phyloP scores from a whole-genome alignment of 2,797 vertebrate species.

The Tokudaia muenninki region DNA sequence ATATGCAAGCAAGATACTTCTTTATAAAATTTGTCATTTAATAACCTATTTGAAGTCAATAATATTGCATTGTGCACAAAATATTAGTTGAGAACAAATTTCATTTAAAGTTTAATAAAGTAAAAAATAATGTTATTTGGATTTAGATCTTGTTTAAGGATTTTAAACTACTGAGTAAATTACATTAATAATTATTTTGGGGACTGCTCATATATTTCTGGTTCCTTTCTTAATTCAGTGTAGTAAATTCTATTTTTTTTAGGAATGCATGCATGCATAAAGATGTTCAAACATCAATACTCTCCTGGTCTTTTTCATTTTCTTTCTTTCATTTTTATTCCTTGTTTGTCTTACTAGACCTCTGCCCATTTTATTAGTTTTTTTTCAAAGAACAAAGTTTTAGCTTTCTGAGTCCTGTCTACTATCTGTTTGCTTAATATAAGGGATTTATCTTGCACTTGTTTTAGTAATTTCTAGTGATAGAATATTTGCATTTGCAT shows the following conservation, averaged over 20 bases:
- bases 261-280: neutral
- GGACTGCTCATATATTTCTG: neutral
- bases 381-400: conserved; percentile 7
- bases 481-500: neutral
- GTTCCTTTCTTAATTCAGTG: neutral
- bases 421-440: conserved; percentile 29
- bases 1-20: neutral
- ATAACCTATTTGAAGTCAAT: neutral
- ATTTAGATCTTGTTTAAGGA: neutral
- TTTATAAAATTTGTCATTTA: neutral
- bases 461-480: neutral
- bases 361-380: conserved; percentile 25
- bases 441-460: neutral
- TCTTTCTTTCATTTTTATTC: conserved; percentile 6
- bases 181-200: neutral
- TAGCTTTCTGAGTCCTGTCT: neutral
- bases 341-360: neutral
- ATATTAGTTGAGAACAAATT: neutral
- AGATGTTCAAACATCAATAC: conserved; percentile 19
- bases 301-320: neutral
- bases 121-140: neutral
- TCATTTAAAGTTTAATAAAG: neutral
- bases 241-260: neutral
- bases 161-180: conserved; percentile 13
- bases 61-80: neutral